A percentile compares a stretch with the other conserved stretches of the same genome.
phyloP scores from a whole-genome alignment of 37 sponge, comb jelly and placozoan species.

The Aplysina aerophoba region DNA sequence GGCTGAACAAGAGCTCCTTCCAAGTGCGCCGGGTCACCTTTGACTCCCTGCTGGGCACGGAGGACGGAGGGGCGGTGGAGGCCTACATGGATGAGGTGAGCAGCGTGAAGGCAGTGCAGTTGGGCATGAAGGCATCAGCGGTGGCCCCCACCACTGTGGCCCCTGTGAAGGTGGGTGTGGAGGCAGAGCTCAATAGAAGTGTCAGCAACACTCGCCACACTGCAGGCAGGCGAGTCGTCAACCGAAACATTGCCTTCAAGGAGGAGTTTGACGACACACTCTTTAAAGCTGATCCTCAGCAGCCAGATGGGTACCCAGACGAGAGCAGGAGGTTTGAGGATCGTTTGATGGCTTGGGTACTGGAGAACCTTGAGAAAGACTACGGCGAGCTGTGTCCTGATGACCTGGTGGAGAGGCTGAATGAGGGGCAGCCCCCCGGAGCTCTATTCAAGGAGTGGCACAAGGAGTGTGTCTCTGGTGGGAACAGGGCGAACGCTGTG shows the following conservation, averaged over 20 bases:
- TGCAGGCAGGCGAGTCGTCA: neutral
- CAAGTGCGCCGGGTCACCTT: constrained; percentile 9
- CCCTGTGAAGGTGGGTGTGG: neutral
- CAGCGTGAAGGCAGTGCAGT: neutral
- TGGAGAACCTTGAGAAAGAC: neutral
- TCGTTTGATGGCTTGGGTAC: neutral
- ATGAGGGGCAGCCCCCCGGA: neutral
- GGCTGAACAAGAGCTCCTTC: constrained; percentile 52
- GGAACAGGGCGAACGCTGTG: neutral
- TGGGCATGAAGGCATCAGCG: neutral
- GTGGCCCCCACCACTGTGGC: neutral
- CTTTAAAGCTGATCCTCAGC: no score
- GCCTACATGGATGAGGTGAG: neutral
- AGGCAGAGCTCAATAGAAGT: neutral
- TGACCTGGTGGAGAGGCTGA: neutral
- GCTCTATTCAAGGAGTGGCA: neutral
- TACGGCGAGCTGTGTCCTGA: neutral
- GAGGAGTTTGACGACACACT: constrained; percentile 3
- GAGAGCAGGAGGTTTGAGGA: constrained; percentile 19
- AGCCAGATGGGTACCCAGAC: neutral
- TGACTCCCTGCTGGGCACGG: neutral
- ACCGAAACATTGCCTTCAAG: neutral
- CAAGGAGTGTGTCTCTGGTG: neutral
- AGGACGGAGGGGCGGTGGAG: constrained; percentile 1
- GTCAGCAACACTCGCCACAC: neutral